phyloP scores from a whole-genome alignment of 2,113 vertebrate species.

The Ceyx melanurus region DNA sequence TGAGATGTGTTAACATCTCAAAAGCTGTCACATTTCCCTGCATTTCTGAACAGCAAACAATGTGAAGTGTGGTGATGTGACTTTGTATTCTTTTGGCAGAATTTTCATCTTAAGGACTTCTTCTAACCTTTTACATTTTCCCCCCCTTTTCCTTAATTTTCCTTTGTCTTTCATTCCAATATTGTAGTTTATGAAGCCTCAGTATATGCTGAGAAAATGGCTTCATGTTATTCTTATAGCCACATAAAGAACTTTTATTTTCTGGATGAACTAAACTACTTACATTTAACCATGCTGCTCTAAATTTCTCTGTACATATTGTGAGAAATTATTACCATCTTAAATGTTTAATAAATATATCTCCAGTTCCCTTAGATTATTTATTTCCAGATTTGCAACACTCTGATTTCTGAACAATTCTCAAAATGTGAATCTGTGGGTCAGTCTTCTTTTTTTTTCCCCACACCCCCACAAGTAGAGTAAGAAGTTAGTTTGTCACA shows the following conservation, averaged over 20 bases:
- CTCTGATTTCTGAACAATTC: neutral
- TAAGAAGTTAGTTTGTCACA: neutral
- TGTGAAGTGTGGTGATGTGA: neutral
- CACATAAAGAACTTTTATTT: neutral
- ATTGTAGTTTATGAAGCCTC: neutral
- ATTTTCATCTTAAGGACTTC: neutral
- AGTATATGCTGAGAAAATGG: neutral
- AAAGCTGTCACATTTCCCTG: neutral
- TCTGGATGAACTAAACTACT: neutral
- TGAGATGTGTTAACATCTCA: neutral
- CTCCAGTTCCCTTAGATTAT: neutral
- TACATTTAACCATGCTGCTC: neutral
- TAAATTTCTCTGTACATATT: neutral
- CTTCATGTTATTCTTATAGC: neutral
- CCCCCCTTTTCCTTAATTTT: neutral
- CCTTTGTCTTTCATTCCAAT: neutral
- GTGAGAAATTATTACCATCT: neutral
- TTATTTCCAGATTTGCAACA: neutral
- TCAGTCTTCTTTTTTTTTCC: neutral
- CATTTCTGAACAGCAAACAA: neutral
- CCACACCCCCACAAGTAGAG: rapidly evolving
- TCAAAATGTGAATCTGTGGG: neutral
- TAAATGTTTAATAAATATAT: neutral
- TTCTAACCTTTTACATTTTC: neutral
- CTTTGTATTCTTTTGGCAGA: neutral